These are phyloP conservation scores for Spheniscus mendiculus DNA, from an alignment of 2,113 vertebrate genomes.

Conservation along the genomic window DNA sequence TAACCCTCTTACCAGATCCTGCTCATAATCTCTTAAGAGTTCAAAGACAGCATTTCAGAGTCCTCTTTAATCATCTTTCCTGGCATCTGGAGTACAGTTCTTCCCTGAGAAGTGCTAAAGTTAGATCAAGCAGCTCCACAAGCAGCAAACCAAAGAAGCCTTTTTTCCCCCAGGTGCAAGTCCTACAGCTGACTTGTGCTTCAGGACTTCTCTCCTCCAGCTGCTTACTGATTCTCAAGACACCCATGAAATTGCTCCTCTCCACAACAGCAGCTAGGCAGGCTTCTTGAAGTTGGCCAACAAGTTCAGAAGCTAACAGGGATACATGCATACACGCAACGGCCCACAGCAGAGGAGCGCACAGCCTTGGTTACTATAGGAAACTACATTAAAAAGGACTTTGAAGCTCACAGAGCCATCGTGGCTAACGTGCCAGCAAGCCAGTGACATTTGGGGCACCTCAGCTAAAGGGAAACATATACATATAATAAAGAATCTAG, in stretches of 20 bases:
- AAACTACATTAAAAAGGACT: neutral
- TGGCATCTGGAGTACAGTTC: slow-evolving; percentile 12
- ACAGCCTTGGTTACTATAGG: neutral
- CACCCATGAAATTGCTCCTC: neutral
- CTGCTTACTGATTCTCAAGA: neutral
- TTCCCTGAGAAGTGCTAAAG: neutral
- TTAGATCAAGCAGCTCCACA: slow-evolving; percentile 4
- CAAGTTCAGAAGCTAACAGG: neutral
- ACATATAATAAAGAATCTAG: neutral
- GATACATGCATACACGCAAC: neutral
- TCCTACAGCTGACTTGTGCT: neutral
- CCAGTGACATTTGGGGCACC: neutral
- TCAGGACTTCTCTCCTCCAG: neutral
- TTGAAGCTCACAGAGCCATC: neutral
- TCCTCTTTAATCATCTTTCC: neutral
- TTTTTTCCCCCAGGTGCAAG: neutral
- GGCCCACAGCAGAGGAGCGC: accelerated
- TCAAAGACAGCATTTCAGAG: slow-evolving; percentile 23
- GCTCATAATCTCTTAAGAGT: neutral
- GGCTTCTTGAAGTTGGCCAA: neutral
- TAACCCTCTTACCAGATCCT: neutral
- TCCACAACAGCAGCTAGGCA: neutral
- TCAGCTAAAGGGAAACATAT: neutral
- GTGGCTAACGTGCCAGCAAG: neutral
- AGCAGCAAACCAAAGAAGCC: neutral